Evolutionary conservation across 1,140 invertebrate genomes (phyloP).

Genomic region (Cyclina sinensis): DNA sequence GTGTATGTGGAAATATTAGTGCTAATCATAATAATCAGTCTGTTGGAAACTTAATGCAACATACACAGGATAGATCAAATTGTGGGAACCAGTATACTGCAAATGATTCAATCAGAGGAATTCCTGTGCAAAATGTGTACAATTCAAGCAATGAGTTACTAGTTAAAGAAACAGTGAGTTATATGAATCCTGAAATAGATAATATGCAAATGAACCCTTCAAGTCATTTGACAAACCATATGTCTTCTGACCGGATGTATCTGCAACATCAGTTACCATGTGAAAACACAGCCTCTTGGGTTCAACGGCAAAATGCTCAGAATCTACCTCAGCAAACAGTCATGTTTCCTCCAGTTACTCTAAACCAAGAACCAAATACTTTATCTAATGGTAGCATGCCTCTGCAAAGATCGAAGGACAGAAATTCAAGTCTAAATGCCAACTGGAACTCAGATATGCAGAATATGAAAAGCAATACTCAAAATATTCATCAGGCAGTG

Average conservation of each 20-base stretch:
- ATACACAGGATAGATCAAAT: conserved; percentile 63
- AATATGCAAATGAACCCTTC: conserved; percentile 47
- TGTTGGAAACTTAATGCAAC: conserved; percentile 30
- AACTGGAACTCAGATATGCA: conserved; percentile 66
- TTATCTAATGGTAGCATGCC: conserved; percentile 40
- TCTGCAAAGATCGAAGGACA: conserved; percentile 51
- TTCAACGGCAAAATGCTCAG: conserved; percentile 49
- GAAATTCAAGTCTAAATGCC: conserved; percentile 57
- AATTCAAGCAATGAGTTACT: conserved; percentile 28
- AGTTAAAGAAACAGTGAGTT: conserved; percentile 12
- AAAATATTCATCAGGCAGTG: conserved; percentile 59
- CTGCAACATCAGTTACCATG: conserved; percentile 58
- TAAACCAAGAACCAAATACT: conserved; percentile 4
- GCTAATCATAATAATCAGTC: conserved; percentile 9
- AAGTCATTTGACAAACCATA: conserved; percentile 55
- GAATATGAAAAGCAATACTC: conserved; percentile 32
- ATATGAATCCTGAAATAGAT: conserved; percentile 39
- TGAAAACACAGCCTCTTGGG: conserved; percentile 65
- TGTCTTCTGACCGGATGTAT: background rate
- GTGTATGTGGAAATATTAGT: conserved; percentile 28
- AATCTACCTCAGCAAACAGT: conserved; percentile 61
- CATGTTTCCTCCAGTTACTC: conserved; percentile 33
- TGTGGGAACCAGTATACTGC: conserved; percentile 50
- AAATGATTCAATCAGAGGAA: conserved; percentile 63
- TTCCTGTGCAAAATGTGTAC: conserved; percentile 47